Evolutionary conservation across 2,888 invertebrate genomes (phyloP), one percentile per base, ranked within the genome.

Genomic region (Volucella zonaria): DNA sequence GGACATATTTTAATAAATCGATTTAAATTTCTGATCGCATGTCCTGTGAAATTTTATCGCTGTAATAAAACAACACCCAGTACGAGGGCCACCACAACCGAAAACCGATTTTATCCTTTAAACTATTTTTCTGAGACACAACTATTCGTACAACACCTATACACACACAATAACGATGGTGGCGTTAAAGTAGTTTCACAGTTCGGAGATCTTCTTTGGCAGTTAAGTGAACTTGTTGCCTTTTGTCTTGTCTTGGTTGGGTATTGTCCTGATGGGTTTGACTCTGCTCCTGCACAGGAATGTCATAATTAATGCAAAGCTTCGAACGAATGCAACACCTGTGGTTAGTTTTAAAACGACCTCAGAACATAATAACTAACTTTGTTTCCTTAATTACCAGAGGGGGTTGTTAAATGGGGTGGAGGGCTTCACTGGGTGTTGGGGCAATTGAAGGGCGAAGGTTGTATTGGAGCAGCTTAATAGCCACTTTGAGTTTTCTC

Each of bases 281-380:
- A 40, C 52, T 62, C 14, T 47, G 38, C 42, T 64, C 8, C 52
- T 64, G 74, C 79, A 75, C 74, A 82, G 82, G 88, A 89, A 91
- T 89, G 89, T 91, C 90, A 91, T 91, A 91, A 91, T 91, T 91
- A 91, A 91, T 91, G 92, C 91, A 91, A 91, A 91, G 91, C 91
- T 90, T 87, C 89, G 89, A 91, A 91, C 90, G 90, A 90, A 90
- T 91, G 91, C 91, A 91, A 91, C 92, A 91, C 91, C 92, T 91
- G 91, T 88, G 91, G 90, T 91, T 91, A 88, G 90, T 91, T 89
- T 90, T 75, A 87, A 89, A 90, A 90, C 89, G 91, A 91, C 91
- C 90, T 88, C 91, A 88, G 62, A 82, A 75, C 85, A 64, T 73
- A 62, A 81, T 85, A 85, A 85, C 81, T 81, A 85, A 85, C 85